Percentiles rank a stretch among this genome's conserved stretches.
Conservation (phyloP, 2,888 invertebrate species). For the Polymixis lichenea region DNA sequence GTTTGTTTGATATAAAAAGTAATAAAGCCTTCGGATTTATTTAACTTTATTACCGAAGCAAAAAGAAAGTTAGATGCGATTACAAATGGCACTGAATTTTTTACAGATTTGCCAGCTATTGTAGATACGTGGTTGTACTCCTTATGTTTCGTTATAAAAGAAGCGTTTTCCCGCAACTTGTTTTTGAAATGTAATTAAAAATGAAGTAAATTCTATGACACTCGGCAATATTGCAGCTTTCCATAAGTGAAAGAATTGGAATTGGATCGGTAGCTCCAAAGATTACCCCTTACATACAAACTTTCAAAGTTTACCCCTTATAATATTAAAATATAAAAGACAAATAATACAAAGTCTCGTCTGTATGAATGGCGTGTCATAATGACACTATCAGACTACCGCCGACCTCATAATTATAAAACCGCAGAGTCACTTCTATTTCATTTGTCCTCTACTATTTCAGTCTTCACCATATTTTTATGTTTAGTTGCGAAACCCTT, state of each 20-base stretch:
- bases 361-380: slow-evolving; percentile 24
- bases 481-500: slow-evolving; percentile 13
- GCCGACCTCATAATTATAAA: slow-evolving; percentile 33
- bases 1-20: slow-evolving; percentile 33
- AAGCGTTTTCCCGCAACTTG: background rate
- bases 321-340: no score
- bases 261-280: background rate
- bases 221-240: background rate
- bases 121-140: no score
- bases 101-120: background rate
- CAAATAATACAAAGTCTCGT: background rate
- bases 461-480: background rate
- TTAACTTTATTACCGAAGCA: slow-evolving; percentile 18
- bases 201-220: background rate
- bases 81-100: background rate
- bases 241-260: background rate
- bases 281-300: background rate
- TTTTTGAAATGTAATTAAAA: no score
- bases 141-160: background rate
- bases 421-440: slow-evolving; percentile 11
- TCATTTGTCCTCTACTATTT: slow-evolving; percentile 16
- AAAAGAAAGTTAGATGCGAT: slow-evolving; percentile 21
- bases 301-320: background rate
- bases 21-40: slow-evolving; percentile 32
- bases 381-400: slow-evolving; percentile 14